Evolutionary conservation across 2,888 invertebrate genomes (phyloP).

Genomic region (Xylophagus ater): DNA sequence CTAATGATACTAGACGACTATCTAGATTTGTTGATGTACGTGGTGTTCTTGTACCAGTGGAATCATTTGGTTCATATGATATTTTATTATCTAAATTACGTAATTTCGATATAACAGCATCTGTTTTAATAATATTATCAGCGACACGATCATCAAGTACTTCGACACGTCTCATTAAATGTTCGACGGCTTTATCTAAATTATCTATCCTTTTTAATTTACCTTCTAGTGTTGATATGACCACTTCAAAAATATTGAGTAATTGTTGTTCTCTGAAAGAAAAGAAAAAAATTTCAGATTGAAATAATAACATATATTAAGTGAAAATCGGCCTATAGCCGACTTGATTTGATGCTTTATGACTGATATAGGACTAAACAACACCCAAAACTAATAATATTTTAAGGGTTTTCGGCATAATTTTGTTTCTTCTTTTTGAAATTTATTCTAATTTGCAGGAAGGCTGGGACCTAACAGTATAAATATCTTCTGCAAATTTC

Average conservation of each 20-base stretch:
- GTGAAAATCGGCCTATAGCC: too few relatives aligned
- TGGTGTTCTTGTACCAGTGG: conserved; percentile 23
- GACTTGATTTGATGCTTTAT: too few relatives aligned
- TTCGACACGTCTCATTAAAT: conserved; percentile 75
- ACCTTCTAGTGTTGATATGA: conserved; percentile 77
- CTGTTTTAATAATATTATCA: conserved; percentile 75
- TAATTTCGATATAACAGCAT: conserved; percentile 67
- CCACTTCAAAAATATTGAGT: conserved; percentile 80
- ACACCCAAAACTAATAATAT: too few relatives aligned
- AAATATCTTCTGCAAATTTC: too few relatives aligned
- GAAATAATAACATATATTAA: too few relatives aligned
- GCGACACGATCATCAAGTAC: conserved; percentile 68
- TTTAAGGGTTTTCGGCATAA: too few relatives aligned
- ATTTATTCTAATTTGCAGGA: too few relatives aligned
- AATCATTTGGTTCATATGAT: conserved; percentile 46
- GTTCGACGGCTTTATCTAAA: conserved; percentile 76
- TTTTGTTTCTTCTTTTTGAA: too few relatives aligned
- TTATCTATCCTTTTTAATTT: conserved; percentile 81
- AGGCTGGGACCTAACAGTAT: too few relatives aligned
- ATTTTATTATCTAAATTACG: conserved; percentile 64
- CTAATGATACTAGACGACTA: conserved; percentile 56
- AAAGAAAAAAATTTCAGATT: too few relatives aligned
- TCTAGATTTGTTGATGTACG: conserved; percentile 44
- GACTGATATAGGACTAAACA: too few relatives aligned
- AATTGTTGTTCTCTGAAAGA: conserved; percentile 76